Percentiles rank a stretch among this genome's conserved stretches.
Evolutionary conservation across 2,113 vertebrate species (phyloP).

Genomic region (Callocephalon fimbriatum): DNA sequence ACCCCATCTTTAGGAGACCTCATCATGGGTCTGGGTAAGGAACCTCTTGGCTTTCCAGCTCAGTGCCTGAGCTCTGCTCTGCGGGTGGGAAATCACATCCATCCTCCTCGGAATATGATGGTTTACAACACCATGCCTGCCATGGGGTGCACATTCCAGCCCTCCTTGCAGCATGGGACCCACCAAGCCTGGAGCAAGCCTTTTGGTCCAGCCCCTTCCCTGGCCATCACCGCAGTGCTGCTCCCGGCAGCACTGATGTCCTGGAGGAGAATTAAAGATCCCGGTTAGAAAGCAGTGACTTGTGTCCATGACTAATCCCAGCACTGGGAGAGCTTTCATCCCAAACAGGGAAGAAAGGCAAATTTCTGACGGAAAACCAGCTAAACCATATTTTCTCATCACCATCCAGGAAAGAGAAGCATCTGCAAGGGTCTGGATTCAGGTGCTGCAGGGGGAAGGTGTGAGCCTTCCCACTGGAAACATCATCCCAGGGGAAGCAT

Average conservation of each 20-base stretch:
- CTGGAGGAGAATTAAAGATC: not conserved
- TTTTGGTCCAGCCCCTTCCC: not conserved
- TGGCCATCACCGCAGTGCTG: rapidly evolving
- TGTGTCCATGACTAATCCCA: too few species aligned
- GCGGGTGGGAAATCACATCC: not conserved
- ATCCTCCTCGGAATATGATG: not conserved
- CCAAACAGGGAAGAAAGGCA: not conserved
- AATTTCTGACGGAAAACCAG: not conserved
- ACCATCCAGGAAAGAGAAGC: rapidly evolving
- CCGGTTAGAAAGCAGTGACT: not conserved
- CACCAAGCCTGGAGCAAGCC: not conserved
- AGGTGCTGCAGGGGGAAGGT: not conserved
- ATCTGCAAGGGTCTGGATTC: not conserved
- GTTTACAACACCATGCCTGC: not conserved
- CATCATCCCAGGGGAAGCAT: not conserved
- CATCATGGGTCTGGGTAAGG: rapidly evolving
- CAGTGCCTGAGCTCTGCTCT: not conserved
- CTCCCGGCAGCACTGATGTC: not conserved
- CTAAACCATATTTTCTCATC: not conserved
- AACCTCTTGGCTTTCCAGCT: not conserved
- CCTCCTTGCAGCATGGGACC: not conserved
- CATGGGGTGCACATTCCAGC: not conserved
- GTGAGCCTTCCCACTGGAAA: not conserved
- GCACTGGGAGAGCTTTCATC: not conserved
- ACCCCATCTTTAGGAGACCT: not conserved